Base-by-base conservation (phyloP, 1,140 invertebrate genomes). In the Nymphalis io region DNA sequence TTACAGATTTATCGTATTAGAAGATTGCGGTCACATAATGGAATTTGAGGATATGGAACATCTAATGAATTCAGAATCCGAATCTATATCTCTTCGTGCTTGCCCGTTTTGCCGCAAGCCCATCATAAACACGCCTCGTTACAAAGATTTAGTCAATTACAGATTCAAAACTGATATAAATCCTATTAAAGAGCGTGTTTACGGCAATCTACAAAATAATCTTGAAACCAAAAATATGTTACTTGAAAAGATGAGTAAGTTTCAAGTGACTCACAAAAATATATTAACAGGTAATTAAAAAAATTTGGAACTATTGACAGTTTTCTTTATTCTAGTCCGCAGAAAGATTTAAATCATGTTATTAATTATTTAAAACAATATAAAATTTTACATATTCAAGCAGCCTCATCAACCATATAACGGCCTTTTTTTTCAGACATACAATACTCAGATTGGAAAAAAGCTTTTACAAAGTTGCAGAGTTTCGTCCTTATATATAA, bases 61-160 rank as follows among this genome's bases (percentile, higher is more conserved):
- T 44, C 93, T 94, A 88, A 87, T 94, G 75, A 75, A 85, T 18
- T 77, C 90, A 1, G 79, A 89, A 42, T 79, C 75, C 38, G 80
- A 89, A 4, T 79, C 88, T 61, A 93, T 95, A 55, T 71, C 89
- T n/a, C 85, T 94, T 64, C 94, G 94, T 71, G 61, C 74, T 1
- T 96, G 95, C 83, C 95, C 95, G 6, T 86, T 82, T 70, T 96
- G 95, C 75, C 94, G 93, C 66, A 93, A 93, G 15, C 86, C 92
- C 0, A 94, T 96, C n/a, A 89, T 92, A 23, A 93, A 92, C 70
- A 94, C 93, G 0, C 75, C 92, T 11, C 84, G 95, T 20, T 95
- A 94, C 77, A 93, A 93, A 65, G 92, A 93, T 66, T 77, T 92
- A 6, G 89, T 95, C 0, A 95, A 95, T 73, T 55, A 80, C 23